A percentile compares a stretch with the other conserved stretches of the same genome.
Conservation (phyloP, 2,888 invertebrate species). For the Mellilla xanthometata region DNA sequence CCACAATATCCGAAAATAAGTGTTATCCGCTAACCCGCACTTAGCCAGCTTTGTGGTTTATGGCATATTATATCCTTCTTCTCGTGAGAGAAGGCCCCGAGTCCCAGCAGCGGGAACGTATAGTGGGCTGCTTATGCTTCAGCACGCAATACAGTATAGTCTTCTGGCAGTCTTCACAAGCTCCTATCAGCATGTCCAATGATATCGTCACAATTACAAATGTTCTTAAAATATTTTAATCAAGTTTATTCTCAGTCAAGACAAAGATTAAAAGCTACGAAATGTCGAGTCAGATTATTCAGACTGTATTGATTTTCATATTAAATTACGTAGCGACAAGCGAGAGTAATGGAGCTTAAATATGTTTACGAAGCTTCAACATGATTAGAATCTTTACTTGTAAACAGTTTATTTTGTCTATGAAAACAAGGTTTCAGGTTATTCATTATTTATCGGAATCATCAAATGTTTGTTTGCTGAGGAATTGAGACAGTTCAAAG, state of each 20-base stretch:
- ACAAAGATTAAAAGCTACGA: constrained; percentile 4
- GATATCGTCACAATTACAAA: background rate
- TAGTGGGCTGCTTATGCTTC: no score
- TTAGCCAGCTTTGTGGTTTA: no score
- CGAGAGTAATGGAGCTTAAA: constrained; percentile 21
- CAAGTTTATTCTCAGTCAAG: background rate
- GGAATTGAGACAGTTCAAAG: no score
- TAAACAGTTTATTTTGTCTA: background rate
- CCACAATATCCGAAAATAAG: no score
- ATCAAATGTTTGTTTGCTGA: no score
- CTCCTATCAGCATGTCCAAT: no score
- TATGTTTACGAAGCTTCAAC: constrained; percentile 13
- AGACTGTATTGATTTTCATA: constrained; percentile 34
- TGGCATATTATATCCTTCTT: no score
- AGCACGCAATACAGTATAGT: no score
- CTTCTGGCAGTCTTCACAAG: no score
- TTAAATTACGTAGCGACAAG: constrained; percentile 23
- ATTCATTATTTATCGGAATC: background rate
- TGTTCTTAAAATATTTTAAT: background rate
- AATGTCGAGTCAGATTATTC: constrained; percentile 7
- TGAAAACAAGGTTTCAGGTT: background rate
- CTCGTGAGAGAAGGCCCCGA: no score
- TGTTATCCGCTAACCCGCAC: no score
- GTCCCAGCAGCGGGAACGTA: no score
- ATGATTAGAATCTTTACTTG: constrained; percentile 5